A percentile compares a stretch with the other conserved stretches of the same genome.
phyloP scores from a whole-genome alignment of 2,113 vertebrate genomes.

The Hucho hucho region DNA sequence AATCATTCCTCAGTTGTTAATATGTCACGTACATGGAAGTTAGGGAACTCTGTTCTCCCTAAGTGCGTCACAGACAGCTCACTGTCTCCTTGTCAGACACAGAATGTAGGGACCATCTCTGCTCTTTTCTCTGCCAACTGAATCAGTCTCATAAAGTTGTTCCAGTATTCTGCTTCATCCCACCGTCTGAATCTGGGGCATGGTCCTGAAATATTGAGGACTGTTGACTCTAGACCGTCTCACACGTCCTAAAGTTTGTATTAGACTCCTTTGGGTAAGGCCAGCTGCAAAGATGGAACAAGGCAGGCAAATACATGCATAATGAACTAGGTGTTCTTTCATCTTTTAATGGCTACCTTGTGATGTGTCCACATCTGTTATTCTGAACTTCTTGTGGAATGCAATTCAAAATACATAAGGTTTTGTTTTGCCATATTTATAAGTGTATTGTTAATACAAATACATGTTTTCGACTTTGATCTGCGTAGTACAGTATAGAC shows the following conservation, averaged over 20 bases:
- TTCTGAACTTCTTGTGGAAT: too few relatives aligned
- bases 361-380: too few relatives aligned
- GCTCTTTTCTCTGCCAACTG: not conserved
- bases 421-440: too few relatives aligned
- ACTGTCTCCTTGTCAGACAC: not conserved
- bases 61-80: too few relatives aligned
- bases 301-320: not conserved
- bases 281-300: not conserved
- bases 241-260: not conserved
- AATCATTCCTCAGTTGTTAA: conserved; percentile 52
- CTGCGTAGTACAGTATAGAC: too few relatives aligned
- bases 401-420: too few relatives aligned
- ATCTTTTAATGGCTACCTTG: too few relatives aligned
- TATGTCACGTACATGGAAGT: not conserved
- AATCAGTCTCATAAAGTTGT: conserved; percentile 4
- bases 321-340: too few relatives aligned
- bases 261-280: not conserved
- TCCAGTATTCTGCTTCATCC: not conserved
- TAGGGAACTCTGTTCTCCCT: not conserved
- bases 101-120: conserved; percentile 22
- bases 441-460: too few relatives aligned
- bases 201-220: conserved; percentile 42
- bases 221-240: not conserved
- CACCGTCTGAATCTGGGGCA: conserved; percentile 17
- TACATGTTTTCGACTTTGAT: too few relatives aligned